Evolutionary conservation across 2,888 invertebrate genomes (phyloP), one percentile per base, ranked within the genome.

Genomic region (Pyrgus malvae): DNA sequence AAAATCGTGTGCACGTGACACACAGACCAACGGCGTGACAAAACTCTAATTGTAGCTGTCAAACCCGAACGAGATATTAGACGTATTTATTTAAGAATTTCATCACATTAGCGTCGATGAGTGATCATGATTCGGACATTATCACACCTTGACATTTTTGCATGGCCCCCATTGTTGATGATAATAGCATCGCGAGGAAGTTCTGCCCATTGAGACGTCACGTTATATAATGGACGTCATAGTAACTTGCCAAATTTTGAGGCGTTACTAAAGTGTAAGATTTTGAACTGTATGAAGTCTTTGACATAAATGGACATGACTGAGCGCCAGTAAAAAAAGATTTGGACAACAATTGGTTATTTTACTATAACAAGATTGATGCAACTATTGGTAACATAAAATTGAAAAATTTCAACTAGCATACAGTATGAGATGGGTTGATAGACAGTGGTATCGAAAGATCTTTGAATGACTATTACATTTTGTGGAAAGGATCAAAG

Each of bases 21-120:
- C 74, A 68, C 65, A 63, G 71, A 78, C 76, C 65, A 57, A 69
- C 70, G 62, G 63, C 84, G 83, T 88, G 85, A 86, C 86, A 86
- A 77, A 74, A 69, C 64, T 66, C 72, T 83, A 84, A 86, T 83
- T 80, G 75, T 77, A 69, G 74, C 78, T 83, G 85, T 86, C 83
- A 76, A 70, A 71, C 57, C 65, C 63, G 63, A 68, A 66, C 72
- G 72, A 77, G 71, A 69, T 74, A 77, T 78, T 76, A 80, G 65
- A 61, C 64, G 67, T 76, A 69, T 77, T 78, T 75, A 81, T 74
- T 78, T 53, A 21, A 38, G 11, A 16, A 23, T 53, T 53, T 53
- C 53, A 54, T 53, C 19, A 45, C 45, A 55, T 31, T 59, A 64
- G 62, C 67, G 66, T 69, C 64, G 56, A 51, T 48, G 62, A 61